Base-by-base conservation (phyloP, 2,888 invertebrate genomes). In the Argyresthia albistria region DNA sequence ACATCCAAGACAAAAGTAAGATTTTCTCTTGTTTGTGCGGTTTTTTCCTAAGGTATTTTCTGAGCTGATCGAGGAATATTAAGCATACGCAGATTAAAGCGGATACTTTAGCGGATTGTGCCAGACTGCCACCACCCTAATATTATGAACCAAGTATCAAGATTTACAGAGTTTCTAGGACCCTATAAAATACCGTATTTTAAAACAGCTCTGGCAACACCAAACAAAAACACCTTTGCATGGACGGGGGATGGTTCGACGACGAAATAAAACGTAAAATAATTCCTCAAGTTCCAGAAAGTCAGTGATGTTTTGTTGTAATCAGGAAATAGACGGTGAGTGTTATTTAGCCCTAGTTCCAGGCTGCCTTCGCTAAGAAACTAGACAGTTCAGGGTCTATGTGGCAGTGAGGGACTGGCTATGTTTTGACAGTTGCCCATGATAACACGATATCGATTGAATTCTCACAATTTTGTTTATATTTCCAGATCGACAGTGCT, bases 351-450 rank as follows among this genome's bases (percentile, higher is more conserved):
- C 25, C 25, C 25, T 25, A 6, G 25, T 25, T 2, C 25, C 25
- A 25, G 25, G 6, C 25, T 25, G 25, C 25, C 37, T 4, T 48
- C 9, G 36, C 37, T 14, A 12, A 14, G 14, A 9, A 37, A 14
- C 14, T 48, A 14, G 45, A 14, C 9, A 6, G n/a, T 10, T n/a
- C 37, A 48, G 37, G 62, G 77, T 68, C 54, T 80, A 86, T 84
- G 86, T 86, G 84, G 86, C 86, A 73, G 39, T 43, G 45, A 6
- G 25, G 25, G 25, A 25, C 25, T 25, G 25, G 10, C 55, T 75
- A 69, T 80, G 77, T 82, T 84, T 82, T 87, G 86, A 86, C 86
- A 86, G 75, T 82, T 84, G 81, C 76, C 80, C 80, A 62, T 73
- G 59, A 50, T 59, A 64, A 61, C 62, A 53, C 45, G 50, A 43